Evolutionary conservation across 2,888 invertebrate species (phyloP), one percentile per base, ranked within the genome.

Genomic region (Branchinecta sandiegonensis): DNA sequence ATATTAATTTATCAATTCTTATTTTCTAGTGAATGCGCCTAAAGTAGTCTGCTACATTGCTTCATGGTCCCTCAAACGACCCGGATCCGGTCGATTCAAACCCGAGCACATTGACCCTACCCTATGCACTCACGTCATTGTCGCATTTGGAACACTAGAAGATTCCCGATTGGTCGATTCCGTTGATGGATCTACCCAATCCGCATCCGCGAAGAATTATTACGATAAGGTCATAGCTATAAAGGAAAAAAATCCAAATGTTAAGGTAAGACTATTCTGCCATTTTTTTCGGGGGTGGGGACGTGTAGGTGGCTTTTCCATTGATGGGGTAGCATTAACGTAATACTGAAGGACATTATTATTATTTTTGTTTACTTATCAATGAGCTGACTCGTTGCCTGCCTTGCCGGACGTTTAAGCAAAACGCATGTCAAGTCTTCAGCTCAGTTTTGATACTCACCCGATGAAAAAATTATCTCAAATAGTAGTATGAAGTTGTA

Each of bases 11-110:
- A 6, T 6, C 5, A 12, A 12, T 63, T 67, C 65, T 68, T 50
- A n/a, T 48, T 48, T 70, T 66, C 14, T 67, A 73, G 73, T 66
- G 64, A 70, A 70, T 50, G 69, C 71, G 14, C 70, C 73, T 17
- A 72, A 71, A 69, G 86, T 93, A 5, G 87, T 95, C 75, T 97
- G 97, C 79, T 96, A 96, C 78, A 83, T 94, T 77, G 95, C 96
- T 2, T 95, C 91, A 74, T 97, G 96, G 95, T 92, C 95, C 0
- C 86, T 90, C 71, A 94, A 94, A 78, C 83, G 95, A 68, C 90
- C 90, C 0, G 90, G 91, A 68, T 83, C 85, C 6, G 94, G 93
- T 12, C 88, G 88, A 76, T 96, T 93, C 79, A 84, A 83, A 71
- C 94, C 95, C 0, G 91, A 92, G 73, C 87, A 93, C 77, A 86